phyloP scores from a whole-genome alignment of 2,113 vertebrate species.

The Leptosomus discolor region DNA sequence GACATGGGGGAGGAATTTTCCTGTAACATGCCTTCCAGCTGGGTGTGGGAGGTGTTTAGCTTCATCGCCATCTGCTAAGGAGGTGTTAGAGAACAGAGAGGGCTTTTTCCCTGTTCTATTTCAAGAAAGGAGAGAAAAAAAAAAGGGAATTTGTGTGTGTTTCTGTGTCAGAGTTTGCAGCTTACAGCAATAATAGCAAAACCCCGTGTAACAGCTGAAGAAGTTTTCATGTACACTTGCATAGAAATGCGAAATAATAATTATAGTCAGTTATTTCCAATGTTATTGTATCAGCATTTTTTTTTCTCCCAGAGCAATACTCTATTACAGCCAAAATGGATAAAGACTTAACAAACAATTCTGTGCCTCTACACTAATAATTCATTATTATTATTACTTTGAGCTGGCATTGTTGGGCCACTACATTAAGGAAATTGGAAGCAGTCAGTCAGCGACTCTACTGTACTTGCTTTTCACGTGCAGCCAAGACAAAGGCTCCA shows the following conservation, averaged over 20 bases:
- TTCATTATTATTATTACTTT: neutral
- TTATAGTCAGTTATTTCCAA: neutral
- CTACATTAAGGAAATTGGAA: neutral
- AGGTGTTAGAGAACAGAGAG: neutral
- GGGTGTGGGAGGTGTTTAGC: slow-evolving; percentile 27
- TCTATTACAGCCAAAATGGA: neutral
- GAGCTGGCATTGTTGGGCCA: neutral
- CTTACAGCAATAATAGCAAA: neutral
- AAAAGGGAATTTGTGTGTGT: neutral
- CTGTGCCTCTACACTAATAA: neutral
- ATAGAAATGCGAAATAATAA: neutral
- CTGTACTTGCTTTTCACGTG: accelerated
- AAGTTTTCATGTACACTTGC: neutral
- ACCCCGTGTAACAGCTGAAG: neutral
- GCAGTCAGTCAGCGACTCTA: neutral
- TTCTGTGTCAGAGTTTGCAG: neutral
- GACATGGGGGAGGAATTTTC: neutral
- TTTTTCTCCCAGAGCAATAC: neutral
- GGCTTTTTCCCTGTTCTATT: slow-evolving; percentile 23
- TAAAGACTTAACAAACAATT: neutral
- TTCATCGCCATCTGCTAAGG: slow-evolving; percentile 15
- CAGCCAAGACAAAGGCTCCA: neutral
- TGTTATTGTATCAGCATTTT: neutral
- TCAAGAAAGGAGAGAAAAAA: neutral
- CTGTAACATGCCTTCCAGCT: neutral